These are phyloP conservation scores for Lepus europaeus DNA, from an alignment of 2,113 vertebrate genomes.

Conservation along the genomic window DNA sequence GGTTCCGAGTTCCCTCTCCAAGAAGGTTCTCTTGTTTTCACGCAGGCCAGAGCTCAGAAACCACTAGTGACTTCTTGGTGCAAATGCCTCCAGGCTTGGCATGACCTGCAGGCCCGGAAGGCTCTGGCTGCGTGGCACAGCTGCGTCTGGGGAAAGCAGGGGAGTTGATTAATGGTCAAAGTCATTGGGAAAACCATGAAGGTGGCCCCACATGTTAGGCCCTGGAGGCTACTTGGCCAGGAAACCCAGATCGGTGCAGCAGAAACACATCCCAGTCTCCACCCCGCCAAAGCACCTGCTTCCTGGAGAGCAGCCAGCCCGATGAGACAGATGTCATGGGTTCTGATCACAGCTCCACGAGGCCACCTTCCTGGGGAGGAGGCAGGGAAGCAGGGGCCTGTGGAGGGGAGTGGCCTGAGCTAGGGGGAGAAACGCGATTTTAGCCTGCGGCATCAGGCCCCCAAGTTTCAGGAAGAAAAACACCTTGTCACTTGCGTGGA, in stretches of 20 bases:
- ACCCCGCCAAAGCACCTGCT: constrained; percentile 33
- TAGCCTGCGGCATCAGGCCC: background rate
- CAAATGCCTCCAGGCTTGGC: background rate
- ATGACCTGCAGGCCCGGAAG: background rate
- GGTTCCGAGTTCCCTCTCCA: background rate
- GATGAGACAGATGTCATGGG: constrained; percentile 52
- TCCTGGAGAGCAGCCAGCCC: background rate
- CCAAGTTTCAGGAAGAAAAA: constrained; percentile 31
- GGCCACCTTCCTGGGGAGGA: background rate
- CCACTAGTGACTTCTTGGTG: background rate
- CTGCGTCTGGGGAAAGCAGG: background rate
- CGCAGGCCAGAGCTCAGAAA: background rate
- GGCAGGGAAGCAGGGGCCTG: background rate
- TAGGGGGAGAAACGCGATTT: background rate
- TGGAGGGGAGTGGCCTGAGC: background rate
- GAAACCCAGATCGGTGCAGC: background rate
- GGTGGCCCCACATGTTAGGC: background rate
- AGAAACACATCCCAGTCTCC: background rate
- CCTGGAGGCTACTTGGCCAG: background rate
- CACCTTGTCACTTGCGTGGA: background rate
- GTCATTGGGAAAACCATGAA: constrained; percentile 47
- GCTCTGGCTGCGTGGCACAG: background rate
- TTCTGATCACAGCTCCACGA: background rate
- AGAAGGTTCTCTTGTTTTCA: background rate
- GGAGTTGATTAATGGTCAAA: background rate